phyloP scores from a whole-genome alignment of 2,888 invertebrate genomes.

The Yponomeuta malinellus region DNA sequence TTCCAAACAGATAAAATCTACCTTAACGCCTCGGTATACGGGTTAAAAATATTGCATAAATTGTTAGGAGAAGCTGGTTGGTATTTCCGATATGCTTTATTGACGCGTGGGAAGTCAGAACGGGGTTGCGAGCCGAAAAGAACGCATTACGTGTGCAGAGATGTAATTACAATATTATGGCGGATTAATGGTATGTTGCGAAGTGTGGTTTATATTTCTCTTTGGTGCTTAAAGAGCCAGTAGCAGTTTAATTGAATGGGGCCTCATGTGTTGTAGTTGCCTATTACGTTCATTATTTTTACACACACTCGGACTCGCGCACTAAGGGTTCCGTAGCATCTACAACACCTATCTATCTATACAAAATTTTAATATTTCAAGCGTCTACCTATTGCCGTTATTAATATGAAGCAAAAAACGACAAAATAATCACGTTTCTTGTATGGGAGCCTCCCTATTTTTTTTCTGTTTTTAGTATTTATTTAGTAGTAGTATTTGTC shows the following conservation, averaged over 20 bases:
- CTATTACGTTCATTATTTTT: no score
- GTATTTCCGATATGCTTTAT: slow-evolving; percentile 20
- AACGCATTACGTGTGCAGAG: not conserved
- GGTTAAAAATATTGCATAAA: not conserved
- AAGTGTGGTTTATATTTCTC: not conserved
- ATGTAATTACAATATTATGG: slow-evolving; percentile 5
- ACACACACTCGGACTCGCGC: no score
- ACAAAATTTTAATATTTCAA: no score
- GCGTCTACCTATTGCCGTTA: no score
- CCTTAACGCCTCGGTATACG: slow-evolving; percentile 1
- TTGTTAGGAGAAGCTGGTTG: not conserved
- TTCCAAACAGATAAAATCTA: not conserved
- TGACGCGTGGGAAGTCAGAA: slow-evolving; percentile 25
- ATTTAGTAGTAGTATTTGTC: no score
- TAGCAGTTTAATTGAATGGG: not conserved
- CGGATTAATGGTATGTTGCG: not conserved
- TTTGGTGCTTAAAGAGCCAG: not conserved
- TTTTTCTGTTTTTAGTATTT: no score
- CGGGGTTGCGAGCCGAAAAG: slow-evolving; percentile 21
- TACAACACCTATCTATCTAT: no score
- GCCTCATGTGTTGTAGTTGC: not conserved
- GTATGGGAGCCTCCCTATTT: no score
- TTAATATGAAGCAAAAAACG: no score
- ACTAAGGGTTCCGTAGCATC: no score
- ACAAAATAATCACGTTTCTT: no score